Base-by-base conservation (phyloP, 2,888 invertebrate genomes). In the Epinotia demarniana region DNA sequence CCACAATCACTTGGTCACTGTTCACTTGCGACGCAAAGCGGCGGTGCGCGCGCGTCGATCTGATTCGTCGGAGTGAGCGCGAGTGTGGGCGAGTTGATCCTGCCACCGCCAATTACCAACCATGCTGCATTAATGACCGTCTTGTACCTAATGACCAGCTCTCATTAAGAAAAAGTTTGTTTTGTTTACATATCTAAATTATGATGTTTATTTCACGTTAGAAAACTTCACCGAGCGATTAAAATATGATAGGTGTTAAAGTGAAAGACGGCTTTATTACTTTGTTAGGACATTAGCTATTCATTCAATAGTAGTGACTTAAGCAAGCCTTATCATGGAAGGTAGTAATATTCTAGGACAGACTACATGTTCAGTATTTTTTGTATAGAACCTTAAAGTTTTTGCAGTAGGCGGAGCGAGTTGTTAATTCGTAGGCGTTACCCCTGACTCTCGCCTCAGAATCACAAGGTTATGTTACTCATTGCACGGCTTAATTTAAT, bases 341-440 rank as follows among this genome's bases (percentile, higher is more conserved):
- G 12, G 16, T 39, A 43, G 53, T 72, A 53, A 60, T 55, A 62
- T 68, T 49, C 27, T 57, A 58, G 3, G 69, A 58, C 86, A 81
- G 85, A 85, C 86, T 85, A 85, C 86, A 87, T 87, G 79, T 84
- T 86, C 81, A 78, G 77, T 53, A 53, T 80, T 74, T 84, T 85
- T 85, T 85, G 85, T 79, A 78, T 79, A 76, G 83, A 83, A 78
- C 76, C 80, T 81, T 68, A 80, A 53, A 75, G 80, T 89, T 90
- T 90, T 89, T 88, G 80, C 81, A 82, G 92, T 93, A 89, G 93
- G 93, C 92, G 92, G 93, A 88, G 90, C 92, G 83, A 84, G 80
- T 86, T 85, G 87, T 82, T 86, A 86, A 87, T 85, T 89, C 89
- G 92, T 90, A 91, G 93, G 93, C 92, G 93, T 85, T 85, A 79